Percentiles rank a stretch among this genome's conserved stretches.
Evolutionary conservation across 2,113 vertebrate genomes (phyloP).

Genomic region (Microtus richardsoni): DNA sequence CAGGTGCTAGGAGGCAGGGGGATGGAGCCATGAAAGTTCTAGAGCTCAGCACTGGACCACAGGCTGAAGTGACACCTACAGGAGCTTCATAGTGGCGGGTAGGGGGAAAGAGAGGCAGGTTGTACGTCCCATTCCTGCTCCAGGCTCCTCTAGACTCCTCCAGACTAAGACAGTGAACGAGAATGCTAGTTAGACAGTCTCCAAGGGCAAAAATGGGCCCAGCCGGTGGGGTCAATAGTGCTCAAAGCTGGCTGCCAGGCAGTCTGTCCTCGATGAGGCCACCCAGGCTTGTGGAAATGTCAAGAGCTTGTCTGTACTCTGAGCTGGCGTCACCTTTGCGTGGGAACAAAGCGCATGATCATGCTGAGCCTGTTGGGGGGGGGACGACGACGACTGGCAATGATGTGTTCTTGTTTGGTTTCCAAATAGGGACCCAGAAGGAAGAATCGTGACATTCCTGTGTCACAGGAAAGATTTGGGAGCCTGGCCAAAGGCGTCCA

Average conservation of each 20-base stretch:
- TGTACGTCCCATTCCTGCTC: neutral
- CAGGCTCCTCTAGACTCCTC: no score
- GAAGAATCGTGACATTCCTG: neutral
- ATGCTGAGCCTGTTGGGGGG: neutral
- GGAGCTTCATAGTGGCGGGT: neutral
- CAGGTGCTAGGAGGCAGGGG: neutral
- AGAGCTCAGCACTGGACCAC: neutral
- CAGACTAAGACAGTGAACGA: neutral
- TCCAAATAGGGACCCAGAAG: neutral
- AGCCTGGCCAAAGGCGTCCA: neutral
- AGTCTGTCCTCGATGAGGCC: neutral
- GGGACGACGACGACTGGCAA: neutral
- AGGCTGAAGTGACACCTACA: neutral
- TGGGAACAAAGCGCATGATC: neutral
- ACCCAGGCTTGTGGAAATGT: neutral
- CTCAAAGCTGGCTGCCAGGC: neutral
- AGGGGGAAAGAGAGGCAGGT: neutral
- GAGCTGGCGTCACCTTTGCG: slow-evolving; percentile 18
- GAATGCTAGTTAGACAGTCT: neutral
- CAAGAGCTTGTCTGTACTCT: neutral
- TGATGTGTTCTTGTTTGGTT: neutral
- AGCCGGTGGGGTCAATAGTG: fast-evolving
- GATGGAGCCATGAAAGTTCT: neutral
- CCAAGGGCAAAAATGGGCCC: neutral
- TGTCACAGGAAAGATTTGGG: neutral